These are phyloP conservation scores for Callionymus lyra DNA, from an alignment of 2,113 vertebrate species.

Conservation along the genomic window DNA sequence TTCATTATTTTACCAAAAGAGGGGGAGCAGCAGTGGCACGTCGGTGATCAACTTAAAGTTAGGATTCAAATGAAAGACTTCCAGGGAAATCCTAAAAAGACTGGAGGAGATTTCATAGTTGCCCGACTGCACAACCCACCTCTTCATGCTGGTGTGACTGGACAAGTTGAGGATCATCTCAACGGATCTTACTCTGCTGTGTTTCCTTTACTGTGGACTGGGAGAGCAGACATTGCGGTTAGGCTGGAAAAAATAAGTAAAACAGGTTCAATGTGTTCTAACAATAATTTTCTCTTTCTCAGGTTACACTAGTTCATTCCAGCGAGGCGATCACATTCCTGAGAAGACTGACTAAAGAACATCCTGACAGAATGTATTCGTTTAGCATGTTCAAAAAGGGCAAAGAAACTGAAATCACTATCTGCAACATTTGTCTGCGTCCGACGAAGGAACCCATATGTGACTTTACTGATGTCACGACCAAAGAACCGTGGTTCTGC, in stretches of 20 bases:
- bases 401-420: constrained; percentile 70
- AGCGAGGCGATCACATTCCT: constrained; percentile 81
- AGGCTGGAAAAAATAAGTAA: constrained; percentile 9
- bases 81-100: constrained; percentile 71
- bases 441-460: constrained; percentile 62
- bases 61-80: constrained; percentile 75
- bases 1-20: constrained; percentile 69
- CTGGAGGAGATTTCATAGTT: constrained; percentile 81
- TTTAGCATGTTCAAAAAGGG: constrained; percentile 78
- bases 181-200: constrained; percentile 78
- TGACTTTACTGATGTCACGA: constrained; percentile 82
- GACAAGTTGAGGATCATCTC: constrained; percentile 73
- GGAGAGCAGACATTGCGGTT: constrained; percentile 72
- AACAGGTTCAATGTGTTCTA: no score
- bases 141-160: constrained; percentile 76
- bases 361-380: constrained; percentile 78
- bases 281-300: neutral
- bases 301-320: constrained; percentile 75
- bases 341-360: constrained; percentile 69
- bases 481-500: constrained; percentile 89
- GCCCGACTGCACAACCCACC: constrained; percentile 72
- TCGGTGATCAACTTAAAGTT: constrained; percentile 77
- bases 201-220: constrained; percentile 82
- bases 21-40: constrained; percentile 41
- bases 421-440: constrained; percentile 79